phyloP scores from a whole-genome alignment of 2,797 vertebrate species.

The Pseudocheirus occidentalis region DNA sequence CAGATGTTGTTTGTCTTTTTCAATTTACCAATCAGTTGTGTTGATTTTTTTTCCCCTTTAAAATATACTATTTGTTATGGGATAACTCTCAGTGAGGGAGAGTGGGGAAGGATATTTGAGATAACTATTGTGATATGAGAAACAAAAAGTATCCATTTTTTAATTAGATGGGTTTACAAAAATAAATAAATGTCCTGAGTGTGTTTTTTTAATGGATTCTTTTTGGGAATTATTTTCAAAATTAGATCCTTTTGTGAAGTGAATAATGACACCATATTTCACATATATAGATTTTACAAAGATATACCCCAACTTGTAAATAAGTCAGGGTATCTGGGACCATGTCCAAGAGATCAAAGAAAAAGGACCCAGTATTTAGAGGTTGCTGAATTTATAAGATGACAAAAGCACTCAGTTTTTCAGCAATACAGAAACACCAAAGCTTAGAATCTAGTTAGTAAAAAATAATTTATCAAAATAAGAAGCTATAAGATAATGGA shows the following conservation, averaged over 20 bases:
- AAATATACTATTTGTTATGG: too few relatives aligned
- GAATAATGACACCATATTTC: background rate
- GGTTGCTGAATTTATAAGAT: background rate
- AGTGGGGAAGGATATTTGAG: too few relatives aligned
- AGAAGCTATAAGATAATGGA: background rate
- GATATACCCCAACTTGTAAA: background rate
- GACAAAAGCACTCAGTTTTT: background rate
- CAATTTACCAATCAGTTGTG: too few relatives aligned
- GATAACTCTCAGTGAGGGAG: too few relatives aligned
- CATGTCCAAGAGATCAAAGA: background rate
- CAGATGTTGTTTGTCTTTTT: too few relatives aligned
- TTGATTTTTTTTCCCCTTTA: too few relatives aligned
- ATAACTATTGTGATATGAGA: too few relatives aligned
- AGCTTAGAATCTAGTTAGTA: background rate
- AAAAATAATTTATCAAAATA: background rate
- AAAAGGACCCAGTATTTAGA: background rate
- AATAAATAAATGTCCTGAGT: too few relatives aligned
- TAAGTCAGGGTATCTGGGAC: background rate
- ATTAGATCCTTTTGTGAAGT: background rate
- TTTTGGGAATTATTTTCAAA: background rate
- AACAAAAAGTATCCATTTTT: too few relatives aligned
- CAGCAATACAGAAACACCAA: background rate
- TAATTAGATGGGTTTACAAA: too few relatives aligned
- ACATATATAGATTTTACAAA: background rate
- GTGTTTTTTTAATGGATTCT: background rate